These are phyloP conservation scores for Ichneumoninae sp. DNA, from an alignment of 2,888 invertebrate species.

Conservation along the genomic window DNA sequence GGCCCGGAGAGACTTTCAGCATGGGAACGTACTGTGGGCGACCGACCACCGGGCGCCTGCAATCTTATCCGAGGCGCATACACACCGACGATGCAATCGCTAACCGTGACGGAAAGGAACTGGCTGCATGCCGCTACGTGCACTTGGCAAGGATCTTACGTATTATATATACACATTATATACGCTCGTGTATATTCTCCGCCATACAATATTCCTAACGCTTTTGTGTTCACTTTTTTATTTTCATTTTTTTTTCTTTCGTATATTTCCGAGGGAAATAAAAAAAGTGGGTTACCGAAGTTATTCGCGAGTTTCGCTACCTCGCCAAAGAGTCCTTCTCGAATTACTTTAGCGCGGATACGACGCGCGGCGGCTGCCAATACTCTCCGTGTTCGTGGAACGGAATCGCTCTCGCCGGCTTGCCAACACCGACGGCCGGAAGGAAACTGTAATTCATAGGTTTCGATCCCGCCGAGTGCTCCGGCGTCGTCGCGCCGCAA, in stretches of 20 bases:
- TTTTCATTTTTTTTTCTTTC: neutral
- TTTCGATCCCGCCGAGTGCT: slow-evolving; percentile 22
- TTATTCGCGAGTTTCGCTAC: slow-evolving; percentile 39
- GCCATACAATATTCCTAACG: neutral
- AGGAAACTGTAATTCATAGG: slow-evolving; percentile 41
- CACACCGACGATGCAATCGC: slow-evolving; percentile 57
- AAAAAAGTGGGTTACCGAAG: slow-evolving; percentile 47
- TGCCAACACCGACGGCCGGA: slow-evolving; percentile 13
- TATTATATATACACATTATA: neutral
- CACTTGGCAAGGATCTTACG: slow-evolving; percentile 28
- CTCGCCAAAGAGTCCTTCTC: slow-evolving; percentile 24
- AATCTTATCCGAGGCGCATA: slow-evolving; percentile 59
- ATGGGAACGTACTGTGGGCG: slow-evolving; percentile 3
- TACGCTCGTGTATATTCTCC: neutral
- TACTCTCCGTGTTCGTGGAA: slow-evolving; percentile 12
- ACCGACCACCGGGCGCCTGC: slow-evolving; percentile 54
- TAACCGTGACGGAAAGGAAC: slow-evolving; percentile 64
- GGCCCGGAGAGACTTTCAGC: slow-evolving; percentile 4
- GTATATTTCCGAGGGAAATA: neutral
- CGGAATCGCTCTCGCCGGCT: neutral
- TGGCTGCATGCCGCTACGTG: slow-evolving; percentile 33
- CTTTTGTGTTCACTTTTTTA: neutral
- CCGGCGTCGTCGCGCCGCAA: neutral
- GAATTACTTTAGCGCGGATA: neutral
- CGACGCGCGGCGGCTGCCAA: slow-evolving; percentile 4